phyloP scores from a whole-genome alignment of 2,888 invertebrate species.

The Sarcophaga caerulescens region DNA sequence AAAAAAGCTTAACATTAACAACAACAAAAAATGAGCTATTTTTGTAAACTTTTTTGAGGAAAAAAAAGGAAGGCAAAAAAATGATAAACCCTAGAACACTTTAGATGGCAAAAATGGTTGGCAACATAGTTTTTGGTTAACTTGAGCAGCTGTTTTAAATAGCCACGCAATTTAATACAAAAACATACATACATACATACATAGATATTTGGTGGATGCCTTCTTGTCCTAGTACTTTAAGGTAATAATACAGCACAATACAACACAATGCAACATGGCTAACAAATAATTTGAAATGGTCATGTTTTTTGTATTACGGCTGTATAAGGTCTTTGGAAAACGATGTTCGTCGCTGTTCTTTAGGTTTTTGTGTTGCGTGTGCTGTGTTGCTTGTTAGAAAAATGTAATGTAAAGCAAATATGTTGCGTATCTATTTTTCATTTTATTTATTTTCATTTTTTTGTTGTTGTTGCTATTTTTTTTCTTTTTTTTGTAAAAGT shows the following conservation, averaged over 20 bases:
- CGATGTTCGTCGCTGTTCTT: not conserved
- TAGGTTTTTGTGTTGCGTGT: not conserved
- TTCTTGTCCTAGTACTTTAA: slow-evolving; percentile 15
- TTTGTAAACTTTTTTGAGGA: not conserved
- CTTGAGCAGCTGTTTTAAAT: slow-evolving; percentile 54
- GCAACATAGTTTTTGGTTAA: not conserved
- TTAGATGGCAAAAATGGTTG: not conserved
- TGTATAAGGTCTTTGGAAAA: slow-evolving; percentile 18
- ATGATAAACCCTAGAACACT: slow-evolving; percentile 40
- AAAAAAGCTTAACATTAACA: slow-evolving; percentile 8
- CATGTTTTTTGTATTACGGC: slow-evolving; percentile 3
- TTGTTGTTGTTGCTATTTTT: too few species aligned
- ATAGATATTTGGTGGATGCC: slow-evolving; percentile 1
- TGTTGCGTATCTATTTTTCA: slow-evolving; percentile 33
- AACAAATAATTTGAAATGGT: slow-evolving; percentile 38
- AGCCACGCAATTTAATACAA: slow-evolving; percentile 55
- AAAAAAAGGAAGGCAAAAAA: slow-evolving; percentile 1
- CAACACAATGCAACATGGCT: not conserved
- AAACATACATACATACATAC: not conserved
- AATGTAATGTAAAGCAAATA: slow-evolving; percentile 54
- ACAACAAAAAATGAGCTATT: slow-evolving; percentile 35
- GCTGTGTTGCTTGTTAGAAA: not conserved
- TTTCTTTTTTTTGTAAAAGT: slow-evolving; percentile 31
- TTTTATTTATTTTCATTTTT: not conserved
- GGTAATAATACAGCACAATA: not conserved